phyloP scores from a whole-genome alignment of 2,113 vertebrate genomes.

The Tricholaema leucomelas region DNA sequence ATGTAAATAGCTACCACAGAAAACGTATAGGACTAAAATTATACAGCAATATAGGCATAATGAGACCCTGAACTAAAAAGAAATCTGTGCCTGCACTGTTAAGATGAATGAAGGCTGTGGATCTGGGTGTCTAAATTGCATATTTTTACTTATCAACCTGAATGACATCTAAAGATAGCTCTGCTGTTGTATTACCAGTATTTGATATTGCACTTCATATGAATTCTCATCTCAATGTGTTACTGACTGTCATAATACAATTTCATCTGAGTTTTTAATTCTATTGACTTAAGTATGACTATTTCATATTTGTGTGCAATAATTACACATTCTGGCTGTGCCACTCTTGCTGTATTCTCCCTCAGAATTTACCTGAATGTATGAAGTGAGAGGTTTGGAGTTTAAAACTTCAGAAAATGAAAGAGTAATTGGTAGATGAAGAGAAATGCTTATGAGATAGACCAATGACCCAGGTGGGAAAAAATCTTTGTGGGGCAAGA shows the following conservation, averaged over 20 bases:
- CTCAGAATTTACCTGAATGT: background rate
- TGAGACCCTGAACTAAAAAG: background rate
- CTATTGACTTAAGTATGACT: background rate
- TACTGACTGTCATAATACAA: background rate
- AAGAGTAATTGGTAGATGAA: background rate
- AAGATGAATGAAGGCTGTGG: background rate
- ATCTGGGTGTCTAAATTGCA: background rate
- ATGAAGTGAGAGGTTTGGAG: background rate
- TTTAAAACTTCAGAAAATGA: background rate
- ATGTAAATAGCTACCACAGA: background rate
- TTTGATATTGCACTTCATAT: background rate
- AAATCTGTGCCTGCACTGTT: background rate
- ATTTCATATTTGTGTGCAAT: background rate
- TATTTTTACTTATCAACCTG: background rate
- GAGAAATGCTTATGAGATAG: background rate
- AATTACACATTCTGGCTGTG: background rate
- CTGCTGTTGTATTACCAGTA: background rate
- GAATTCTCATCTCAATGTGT: background rate
- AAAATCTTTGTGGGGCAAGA: background rate
- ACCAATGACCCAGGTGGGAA: background rate
- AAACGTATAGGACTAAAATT: background rate
- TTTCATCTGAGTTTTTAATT: background rate
- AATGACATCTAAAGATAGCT: background rate
- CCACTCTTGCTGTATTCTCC: background rate
- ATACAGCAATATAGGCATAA: background rate